phyloP scores from a whole-genome alignment of 1,140 invertebrate species.

The Acromyrmex echinatior region DNA sequence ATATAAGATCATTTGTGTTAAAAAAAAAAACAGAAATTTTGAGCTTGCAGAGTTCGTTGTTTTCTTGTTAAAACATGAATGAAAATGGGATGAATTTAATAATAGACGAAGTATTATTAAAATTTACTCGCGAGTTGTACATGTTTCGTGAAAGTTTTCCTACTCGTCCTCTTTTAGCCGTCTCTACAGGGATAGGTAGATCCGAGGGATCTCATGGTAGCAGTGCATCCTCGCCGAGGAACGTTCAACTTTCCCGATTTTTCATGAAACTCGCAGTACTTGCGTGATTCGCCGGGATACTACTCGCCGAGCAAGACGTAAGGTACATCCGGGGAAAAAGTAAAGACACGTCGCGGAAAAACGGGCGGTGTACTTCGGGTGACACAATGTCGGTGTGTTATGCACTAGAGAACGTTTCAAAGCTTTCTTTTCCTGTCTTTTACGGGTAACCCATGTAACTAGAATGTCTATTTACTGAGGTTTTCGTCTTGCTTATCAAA shows the following conservation, averaged over 20 bases:
- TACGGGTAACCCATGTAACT: not conserved
- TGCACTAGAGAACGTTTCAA: conserved; percentile 6
- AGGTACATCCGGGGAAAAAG: conserved; percentile 54
- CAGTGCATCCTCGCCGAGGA: conserved; percentile 23
- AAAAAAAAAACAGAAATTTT: conserved; percentile 33
- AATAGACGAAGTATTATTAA: conserved; percentile 57
- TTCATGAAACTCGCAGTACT: conserved; percentile 62
- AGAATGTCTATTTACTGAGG: conserved; percentile 27
- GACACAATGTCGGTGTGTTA: conserved; percentile 33
- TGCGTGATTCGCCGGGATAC: conserved; percentile 46
- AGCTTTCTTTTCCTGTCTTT: not conserved
- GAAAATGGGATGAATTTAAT: conserved; percentile 48
- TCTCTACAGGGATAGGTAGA: conserved; percentile 25
- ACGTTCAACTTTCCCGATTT: conserved; percentile 62
- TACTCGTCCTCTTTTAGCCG: not conserved
- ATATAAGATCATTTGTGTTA: not conserved
- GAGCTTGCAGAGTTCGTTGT: conserved; percentile 22
- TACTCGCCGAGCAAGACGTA: conserved; percentile 42
- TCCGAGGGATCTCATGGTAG: conserved; percentile 10
- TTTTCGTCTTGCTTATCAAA: conserved; percentile 11
- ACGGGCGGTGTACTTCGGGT: conserved; percentile 14
- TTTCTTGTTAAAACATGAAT: conserved; percentile 15
- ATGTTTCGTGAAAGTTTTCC: conserved; percentile 50
- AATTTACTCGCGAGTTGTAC: conserved; percentile 51
- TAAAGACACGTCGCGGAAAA: conserved; percentile 50